Conservation (phyloP, 2,888 invertebrate species). For the Drosophila merina region DNA sequence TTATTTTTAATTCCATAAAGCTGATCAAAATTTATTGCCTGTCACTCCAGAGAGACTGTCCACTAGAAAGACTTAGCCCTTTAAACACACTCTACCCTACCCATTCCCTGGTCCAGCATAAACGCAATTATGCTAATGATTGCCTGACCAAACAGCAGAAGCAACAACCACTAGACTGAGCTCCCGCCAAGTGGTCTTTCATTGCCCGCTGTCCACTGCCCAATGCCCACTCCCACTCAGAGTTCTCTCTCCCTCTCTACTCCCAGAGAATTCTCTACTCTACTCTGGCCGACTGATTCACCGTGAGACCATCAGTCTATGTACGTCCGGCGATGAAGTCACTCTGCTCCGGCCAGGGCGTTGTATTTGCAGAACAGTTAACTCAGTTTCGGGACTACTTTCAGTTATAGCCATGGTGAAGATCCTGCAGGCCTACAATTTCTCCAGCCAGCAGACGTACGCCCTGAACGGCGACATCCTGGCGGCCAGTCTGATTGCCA, state of each 20-base stretch:
- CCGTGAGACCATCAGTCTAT: conserved; percentile 43
- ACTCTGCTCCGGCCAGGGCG: conserved; percentile 55
- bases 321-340: conserved; percentile 66
- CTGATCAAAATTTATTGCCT: conserved; percentile 27
- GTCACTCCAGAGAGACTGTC: not conserved
- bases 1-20: conserved; percentile 23
- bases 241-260: conserved; percentile 29
- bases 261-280: conserved; percentile 20
- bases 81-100: not conserved
- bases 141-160: conserved; percentile 35
- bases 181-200: conserved; percentile 17
- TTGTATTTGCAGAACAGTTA: conserved; percentile 45
- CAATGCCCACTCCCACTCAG: conserved; percentile 42
- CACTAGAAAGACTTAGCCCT: conserved; percentile 5
- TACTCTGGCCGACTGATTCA: conserved; percentile 29
- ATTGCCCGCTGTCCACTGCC: conserved; percentile 20
- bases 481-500: conserved; percentile 80
- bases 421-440: conserved; percentile 83
- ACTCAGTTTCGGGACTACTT: not conserved
- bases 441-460: conserved; percentile 82
- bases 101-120: conserved; percentile 34
- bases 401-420: conserved; percentile 79
- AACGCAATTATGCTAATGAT: conserved; percentile 67
- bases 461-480: conserved; percentile 82
- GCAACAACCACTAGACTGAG: conserved; percentile 50